Conservation (phyloP, 2,888 invertebrate genomes). For the Dilophus febrilis region DNA sequence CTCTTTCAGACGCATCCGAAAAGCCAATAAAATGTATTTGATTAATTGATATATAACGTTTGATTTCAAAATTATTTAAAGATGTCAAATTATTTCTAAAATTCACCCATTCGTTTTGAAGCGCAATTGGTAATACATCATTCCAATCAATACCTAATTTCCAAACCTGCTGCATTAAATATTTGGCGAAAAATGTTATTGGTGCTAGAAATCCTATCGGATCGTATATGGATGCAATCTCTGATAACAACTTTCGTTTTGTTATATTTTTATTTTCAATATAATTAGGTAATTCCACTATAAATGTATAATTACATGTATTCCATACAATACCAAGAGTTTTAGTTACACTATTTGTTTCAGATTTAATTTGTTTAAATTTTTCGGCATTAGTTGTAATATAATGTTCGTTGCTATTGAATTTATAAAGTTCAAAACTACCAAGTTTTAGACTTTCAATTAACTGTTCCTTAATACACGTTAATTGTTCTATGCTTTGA, state of each 20-base stretch:
- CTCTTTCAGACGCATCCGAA: too few species aligned
- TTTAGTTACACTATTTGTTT: too few species aligned
- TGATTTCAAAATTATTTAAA: background rate
- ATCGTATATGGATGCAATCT: background rate
- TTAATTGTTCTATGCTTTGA: background rate
- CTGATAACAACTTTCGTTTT: background rate
- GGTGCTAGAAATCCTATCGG: background rate
- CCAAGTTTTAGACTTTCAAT: too few species aligned
- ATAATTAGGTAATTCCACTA: too few species aligned
- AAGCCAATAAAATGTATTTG: too few species aligned
- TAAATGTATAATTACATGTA: too few species aligned
- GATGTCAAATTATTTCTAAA: background rate
- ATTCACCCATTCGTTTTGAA: background rate
- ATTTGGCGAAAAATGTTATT: background rate
- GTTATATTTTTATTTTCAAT: too few species aligned
- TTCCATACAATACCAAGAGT: too few species aligned
- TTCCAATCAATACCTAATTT: background rate
- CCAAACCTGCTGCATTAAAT: background rate
- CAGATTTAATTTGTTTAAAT: too few species aligned
- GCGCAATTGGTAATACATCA: background rate
- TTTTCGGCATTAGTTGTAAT: too few species aligned
- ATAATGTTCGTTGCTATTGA: too few species aligned
- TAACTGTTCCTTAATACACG: background rate
- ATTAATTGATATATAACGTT: background rate
- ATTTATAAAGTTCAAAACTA: too few species aligned